Base-by-base conservation (phyloP, 2,113 vertebrate genomes). In the Corythaixoides concolor region DNA sequence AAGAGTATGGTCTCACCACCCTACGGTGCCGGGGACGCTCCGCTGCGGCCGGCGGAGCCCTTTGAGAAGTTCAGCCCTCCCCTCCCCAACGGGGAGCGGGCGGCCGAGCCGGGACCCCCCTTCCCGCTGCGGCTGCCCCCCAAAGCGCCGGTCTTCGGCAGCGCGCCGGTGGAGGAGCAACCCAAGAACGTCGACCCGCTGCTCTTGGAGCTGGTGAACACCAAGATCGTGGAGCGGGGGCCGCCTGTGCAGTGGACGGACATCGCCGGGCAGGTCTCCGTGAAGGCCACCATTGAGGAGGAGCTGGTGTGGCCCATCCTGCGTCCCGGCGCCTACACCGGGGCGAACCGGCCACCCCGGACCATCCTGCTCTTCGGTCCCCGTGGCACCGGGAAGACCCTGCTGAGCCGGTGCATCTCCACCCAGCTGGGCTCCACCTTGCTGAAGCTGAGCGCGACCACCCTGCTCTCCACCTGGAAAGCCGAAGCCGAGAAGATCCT, bases 361-460 rank as follows among this genome's bases (percentile, higher is more conserved):
- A 98, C 99, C 86, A 94, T 99, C 89, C 98, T 99, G 91, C 97
- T 99, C 6, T 99, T 99, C n/a, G 99, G 99, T 7, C 99, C 99
- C n/a, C 98, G 92, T 0, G 99, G 99, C 15, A 98, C 98, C 0
- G 99, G 99, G 8, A 99, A 99, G 97, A 98, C 98, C 3, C 98
- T 99, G 72, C 96, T 99, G 95, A 98, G 98, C 86, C 98, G 99
- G 70, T 99, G 99, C 59, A 92, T 99, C 89, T 99, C 99, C 73
- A 98, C 99, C 9, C 99, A 99, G 97, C 96, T 99, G 88, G 99
- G 99, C 39, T 99, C 99, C 52, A 98, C 99, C 15, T 97, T 99
- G 88, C 98, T 99, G 91, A 97, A 97, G 56, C 93, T 99, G 93
- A 99, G 98, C 15, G 99, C 98, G 9, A 83, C 98, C 6, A 68